A percentile compares a stretch with the other conserved stretches of the same genome.
phyloP scores from a whole-genome alignment of 2,113 vertebrate species.

The Motacilla tschutschensis region DNA sequence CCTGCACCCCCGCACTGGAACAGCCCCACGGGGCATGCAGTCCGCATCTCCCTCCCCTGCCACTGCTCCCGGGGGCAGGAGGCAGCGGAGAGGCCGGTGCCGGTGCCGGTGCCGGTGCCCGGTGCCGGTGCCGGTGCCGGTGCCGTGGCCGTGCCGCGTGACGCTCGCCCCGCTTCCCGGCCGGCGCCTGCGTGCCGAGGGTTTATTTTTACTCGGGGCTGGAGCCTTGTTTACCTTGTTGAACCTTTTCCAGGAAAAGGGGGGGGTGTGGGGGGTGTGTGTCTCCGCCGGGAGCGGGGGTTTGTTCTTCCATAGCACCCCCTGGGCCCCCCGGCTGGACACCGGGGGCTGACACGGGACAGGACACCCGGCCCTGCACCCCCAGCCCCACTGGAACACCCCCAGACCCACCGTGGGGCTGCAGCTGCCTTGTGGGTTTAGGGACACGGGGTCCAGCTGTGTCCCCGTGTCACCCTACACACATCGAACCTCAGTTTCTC shows the following conservation, averaged over 20 bases:
- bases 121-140: not conserved
- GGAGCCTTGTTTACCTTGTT: conserved; percentile 40
- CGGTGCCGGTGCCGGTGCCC: not conserved
- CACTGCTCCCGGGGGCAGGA: too few species aligned
- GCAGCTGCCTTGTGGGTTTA: not conserved
- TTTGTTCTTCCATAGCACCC: not conserved
- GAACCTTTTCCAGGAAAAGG: conserved; percentile 29
- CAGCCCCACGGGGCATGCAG: not conserved
- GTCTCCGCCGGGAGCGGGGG: not conserved
- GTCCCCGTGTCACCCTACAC: not conserved
- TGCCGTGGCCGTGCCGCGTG: conserved; percentile 24
- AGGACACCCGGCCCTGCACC: not conserved
- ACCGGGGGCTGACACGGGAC: not conserved
- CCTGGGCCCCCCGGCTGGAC: not conserved
- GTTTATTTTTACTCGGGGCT: conserved; percentile 48
- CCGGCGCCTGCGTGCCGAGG: not conserved
- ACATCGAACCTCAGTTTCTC: not conserved
- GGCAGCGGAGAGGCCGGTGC: not conserved
- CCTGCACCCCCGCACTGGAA: not conserved
- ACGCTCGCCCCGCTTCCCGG: not conserved
- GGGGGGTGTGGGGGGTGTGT: not conserved
- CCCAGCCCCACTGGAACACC: not conserved
- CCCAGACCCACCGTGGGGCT: not conserved
- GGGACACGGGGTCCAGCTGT: not conserved
- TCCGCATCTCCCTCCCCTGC: not conserved